phyloP scores from a whole-genome alignment of 1,140 invertebrate species.

The Pteromalus puparum region DNA sequence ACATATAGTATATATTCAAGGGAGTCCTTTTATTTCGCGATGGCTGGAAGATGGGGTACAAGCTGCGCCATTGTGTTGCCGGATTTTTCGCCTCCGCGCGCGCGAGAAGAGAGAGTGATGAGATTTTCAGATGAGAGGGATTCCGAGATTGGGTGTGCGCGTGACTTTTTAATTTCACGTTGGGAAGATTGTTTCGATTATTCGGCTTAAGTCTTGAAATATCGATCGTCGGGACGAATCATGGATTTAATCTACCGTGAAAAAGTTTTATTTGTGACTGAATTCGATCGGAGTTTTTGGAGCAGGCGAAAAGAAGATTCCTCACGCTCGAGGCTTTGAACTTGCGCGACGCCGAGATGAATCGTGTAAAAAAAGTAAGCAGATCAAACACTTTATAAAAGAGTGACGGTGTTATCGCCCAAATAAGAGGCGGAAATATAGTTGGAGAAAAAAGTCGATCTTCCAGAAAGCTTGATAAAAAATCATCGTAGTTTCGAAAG shows the following conservation, averaged over 20 bases:
- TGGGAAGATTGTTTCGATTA: background rate
- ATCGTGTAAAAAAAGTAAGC: background rate
- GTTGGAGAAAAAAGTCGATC: background rate
- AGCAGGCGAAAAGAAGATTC: background rate
- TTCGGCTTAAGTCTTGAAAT: background rate
- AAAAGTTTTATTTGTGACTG: too few species aligned
- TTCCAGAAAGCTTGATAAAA: background rate
- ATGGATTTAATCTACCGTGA: too few species aligned
- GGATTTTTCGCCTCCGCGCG: background rate
- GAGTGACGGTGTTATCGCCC: background rate
- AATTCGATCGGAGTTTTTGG: too few species aligned
- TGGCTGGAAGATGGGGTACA: background rate
- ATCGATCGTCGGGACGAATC: too few species aligned
- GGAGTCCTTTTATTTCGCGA: background rate
- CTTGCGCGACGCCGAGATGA: background rate
- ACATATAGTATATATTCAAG: background rate
- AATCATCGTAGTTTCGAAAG: too few species aligned
- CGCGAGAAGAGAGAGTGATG: background rate
- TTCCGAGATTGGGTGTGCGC: background rate
- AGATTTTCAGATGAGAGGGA: background rate
- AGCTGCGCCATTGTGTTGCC: conserved; percentile 23
- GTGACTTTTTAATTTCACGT: background rate
- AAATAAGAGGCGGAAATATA: background rate
- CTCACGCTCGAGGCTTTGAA: background rate
- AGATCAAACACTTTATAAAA: too few species aligned